These are phyloP conservation scores for Verasper variegatus DNA, from an alignment of 2,113 vertebrate genomes.

Conservation along the genomic window DNA sequence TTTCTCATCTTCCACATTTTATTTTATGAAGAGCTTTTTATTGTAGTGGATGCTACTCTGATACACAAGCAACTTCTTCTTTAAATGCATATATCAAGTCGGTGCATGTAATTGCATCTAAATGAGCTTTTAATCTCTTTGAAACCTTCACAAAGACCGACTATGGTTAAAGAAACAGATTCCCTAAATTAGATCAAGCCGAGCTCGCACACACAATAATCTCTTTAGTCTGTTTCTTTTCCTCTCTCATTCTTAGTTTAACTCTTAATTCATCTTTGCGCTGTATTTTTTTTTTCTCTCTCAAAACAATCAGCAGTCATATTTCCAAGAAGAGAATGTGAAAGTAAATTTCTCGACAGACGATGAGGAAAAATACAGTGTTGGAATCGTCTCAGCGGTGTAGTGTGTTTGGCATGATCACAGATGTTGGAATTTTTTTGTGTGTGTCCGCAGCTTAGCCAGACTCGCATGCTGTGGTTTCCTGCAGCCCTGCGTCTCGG, in stretches of 20 bases:
- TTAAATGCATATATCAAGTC: slow-evolving; percentile 22
- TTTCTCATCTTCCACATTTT: slow-evolving; percentile 23
- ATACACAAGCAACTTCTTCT: slow-evolving; percentile 1
- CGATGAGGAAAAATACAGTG: too few relatives aligned
- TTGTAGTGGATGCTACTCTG: not conserved
- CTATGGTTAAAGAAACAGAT: not conserved
- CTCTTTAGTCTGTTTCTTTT: not conserved
- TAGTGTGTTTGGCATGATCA: slow-evolving; percentile 1
- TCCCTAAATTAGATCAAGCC: slow-evolving; percentile 17
- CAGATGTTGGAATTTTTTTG: not conserved
- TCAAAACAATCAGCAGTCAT: slow-evolving; percentile 7
- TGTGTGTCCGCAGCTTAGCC: slow-evolving; percentile 13
- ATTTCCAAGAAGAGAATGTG: not conserved
- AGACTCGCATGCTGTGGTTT: slow-evolving; percentile 58
- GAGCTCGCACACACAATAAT: slow-evolving; percentile 10
- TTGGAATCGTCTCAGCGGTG: slow-evolving; percentile 18
- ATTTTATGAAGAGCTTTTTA: not conserved
- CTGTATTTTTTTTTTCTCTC: not conserved
- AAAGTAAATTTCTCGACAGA: slow-evolving; percentile 7
- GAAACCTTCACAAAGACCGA: slow-evolving; percentile 29
- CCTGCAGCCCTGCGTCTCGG: slow-evolving; percentile 26
- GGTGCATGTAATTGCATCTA: slow-evolving; percentile 46
- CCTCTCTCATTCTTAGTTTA: not conserved
- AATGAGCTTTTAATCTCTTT: slow-evolving; percentile 58
- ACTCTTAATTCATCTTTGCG: not conserved